Base-by-base conservation (phyloP, 2,797 vertebrate genomes). In the Tauraco hartlaubi region DNA sequence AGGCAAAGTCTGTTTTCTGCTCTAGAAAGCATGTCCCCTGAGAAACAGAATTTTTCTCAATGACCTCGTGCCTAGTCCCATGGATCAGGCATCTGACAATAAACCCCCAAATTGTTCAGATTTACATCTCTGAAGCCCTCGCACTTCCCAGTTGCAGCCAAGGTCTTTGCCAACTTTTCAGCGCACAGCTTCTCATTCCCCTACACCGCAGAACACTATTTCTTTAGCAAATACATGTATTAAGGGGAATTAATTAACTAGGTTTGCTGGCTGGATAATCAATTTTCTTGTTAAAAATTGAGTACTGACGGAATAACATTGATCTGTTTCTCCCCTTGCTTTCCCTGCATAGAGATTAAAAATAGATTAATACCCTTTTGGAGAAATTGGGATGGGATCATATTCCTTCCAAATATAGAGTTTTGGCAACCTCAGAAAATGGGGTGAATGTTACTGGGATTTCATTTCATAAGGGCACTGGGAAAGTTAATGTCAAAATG, bases 191-290 rank as follows among this genome's bases (percentile, higher is more conserved):
- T 54, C 58, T 76, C 46, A n/a, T 73, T 64, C 39, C 56, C 15
- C 16, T 44, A 19, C 66, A 67, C 43, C 35, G 74, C 77, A 79
- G 55, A 87, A 73, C 3, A 16, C 51, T n/a, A 20, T 46, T 67
- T 68, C 63, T 85, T 88, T 71, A 74, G 59, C 43, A 56, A 85
- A 56, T 66, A n/a, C 5, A 1, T 61, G 29, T 73, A 73, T 93
- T 84, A 95, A 88, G 16, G 44, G 69, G 59, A 96, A 93, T 85
- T 96, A 94, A 96, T 94, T 95, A 94, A 93, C 62, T 81, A 74
- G 77, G 74, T 84, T 90, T 92, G 37, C 74, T 90, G 68, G 52
- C 56, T 56, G 69, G 35, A 39, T 96, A 95, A 97, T 95, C 59
- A 76, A 85, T 95, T 94, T 86, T 87, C 90, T 66, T 59, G 28